Conservation (phyloP, 2,888 invertebrate species). For the Aplocera efformata region DNA sequence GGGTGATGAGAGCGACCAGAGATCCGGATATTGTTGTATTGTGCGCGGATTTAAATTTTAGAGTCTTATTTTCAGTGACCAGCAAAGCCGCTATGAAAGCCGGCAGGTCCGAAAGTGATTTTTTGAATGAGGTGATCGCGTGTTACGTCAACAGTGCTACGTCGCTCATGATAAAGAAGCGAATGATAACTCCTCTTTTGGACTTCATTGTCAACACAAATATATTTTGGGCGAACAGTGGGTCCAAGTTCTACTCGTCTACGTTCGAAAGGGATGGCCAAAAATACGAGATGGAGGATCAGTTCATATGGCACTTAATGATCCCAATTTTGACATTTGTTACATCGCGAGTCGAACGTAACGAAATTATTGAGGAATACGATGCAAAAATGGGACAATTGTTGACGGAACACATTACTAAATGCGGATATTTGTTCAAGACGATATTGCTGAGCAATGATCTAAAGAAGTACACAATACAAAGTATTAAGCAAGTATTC, state of each 20-base stretch:
- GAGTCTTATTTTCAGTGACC: conserved; percentile 3
- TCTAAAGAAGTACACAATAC: conserved; percentile 26
- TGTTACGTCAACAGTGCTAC: conserved; percentile 30
- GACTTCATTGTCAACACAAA: conserved; percentile 34
- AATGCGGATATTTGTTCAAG: conserved; percentile 30
- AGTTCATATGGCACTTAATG: conserved; percentile 34
- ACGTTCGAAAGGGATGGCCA: conserved; percentile 40
- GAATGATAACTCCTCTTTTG: conserved; percentile 29
- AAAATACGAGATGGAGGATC: conserved; percentile 35
- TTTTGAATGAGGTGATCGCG: conserved; percentile 31
- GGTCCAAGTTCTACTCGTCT: conserved; percentile 23
- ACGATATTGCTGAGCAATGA: conserved; percentile 25
- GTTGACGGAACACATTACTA: conserved; percentile 35
- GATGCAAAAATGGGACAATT: conserved; percentile 26
- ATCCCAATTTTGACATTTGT: conserved; percentile 33
- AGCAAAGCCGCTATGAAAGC: conserved; percentile 3
- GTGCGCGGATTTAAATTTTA: conserved; percentile 7
- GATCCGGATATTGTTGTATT: conserved; percentile 8
- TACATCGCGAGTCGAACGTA: conserved; percentile 5
- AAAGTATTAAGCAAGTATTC: conserved; percentile 33
- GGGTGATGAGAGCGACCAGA: no score
- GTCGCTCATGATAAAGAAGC: conserved; percentile 27
- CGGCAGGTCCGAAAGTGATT: conserved; percentile 24
- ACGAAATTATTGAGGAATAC: conserved; percentile 26
- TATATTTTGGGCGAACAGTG: conserved; percentile 36